A percentile compares a stretch with the other conserved stretches of the same genome.
Evolutionary conservation across 2,888 invertebrate species (phyloP).

Genomic region (Melieria picta): DNA sequence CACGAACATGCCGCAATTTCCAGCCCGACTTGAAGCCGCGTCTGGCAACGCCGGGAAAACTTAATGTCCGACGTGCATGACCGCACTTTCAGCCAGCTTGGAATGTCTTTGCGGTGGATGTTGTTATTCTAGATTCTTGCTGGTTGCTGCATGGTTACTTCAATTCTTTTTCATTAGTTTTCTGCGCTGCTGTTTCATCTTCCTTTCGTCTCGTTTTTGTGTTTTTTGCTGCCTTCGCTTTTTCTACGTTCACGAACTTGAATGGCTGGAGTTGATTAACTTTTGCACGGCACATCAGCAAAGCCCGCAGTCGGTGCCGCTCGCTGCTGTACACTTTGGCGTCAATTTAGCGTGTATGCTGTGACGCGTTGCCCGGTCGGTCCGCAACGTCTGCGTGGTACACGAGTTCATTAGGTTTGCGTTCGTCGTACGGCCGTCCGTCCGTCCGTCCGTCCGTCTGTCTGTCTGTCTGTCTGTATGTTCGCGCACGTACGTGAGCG

Average conservation of each 20-base stretch:
- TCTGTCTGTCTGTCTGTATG: slow-evolving; percentile 5
- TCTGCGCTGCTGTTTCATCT: slow-evolving; percentile 20
- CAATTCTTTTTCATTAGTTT: slow-evolving; percentile 18
- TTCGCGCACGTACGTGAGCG: slow-evolving; percentile 10
- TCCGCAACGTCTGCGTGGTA: not conserved
- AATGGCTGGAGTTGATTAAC: slow-evolving; percentile 29
- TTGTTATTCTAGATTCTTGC: too few species aligned
- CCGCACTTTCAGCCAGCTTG: too few species aligned
- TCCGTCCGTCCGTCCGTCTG: slow-evolving; percentile 18
- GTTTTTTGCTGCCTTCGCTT: not conserved
- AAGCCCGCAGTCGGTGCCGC: slow-evolving; percentile 18
- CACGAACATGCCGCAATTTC: too few species aligned
- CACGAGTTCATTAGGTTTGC: slow-evolving; percentile 20
- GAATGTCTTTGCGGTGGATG: too few species aligned
- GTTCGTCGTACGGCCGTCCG: slow-evolving; percentile 8
- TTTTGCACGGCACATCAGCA: slow-evolving; percentile 21
- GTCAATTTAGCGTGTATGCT: slow-evolving; percentile 8
- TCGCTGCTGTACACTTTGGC: slow-evolving; percentile 11
- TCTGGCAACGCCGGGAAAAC: too few species aligned
- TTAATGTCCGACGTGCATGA: too few species aligned
- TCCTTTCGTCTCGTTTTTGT: not conserved
- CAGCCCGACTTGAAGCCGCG: too few species aligned
- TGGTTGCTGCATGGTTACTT: too few species aligned
- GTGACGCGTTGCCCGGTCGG: not conserved
- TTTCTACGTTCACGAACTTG: slow-evolving; percentile 12